These are phyloP conservation scores for Mythimna pallens DNA, from an alignment of 2,888 invertebrate species.

Conservation along the genomic window DNA sequence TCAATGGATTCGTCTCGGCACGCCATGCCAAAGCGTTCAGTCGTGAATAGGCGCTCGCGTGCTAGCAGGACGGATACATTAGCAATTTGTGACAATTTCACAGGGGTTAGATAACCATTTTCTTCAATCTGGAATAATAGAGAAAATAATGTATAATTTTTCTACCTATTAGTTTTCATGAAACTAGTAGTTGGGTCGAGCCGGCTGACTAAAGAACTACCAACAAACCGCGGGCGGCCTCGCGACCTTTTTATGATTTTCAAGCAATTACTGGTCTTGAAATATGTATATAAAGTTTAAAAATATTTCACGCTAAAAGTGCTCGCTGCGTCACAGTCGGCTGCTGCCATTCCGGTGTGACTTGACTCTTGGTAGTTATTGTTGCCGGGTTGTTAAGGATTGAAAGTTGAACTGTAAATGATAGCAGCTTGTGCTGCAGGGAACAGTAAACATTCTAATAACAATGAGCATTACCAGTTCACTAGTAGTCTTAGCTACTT, in stretches of 20 bases:
- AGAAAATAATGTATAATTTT: not conserved
- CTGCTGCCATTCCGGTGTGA: too few relatives aligned
- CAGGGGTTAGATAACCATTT: constrained; percentile 94
- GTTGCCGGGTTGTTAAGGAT: too few relatives aligned
- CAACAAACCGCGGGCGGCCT: too few relatives aligned
- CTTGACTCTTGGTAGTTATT: too few relatives aligned
- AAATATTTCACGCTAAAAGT: too few relatives aligned
- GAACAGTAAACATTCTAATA: not conserved
- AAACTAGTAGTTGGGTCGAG: too few relatives aligned
- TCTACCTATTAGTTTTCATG: not conserved
- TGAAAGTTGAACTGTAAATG: not conserved
- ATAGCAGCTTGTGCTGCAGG: not conserved
- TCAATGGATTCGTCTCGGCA: constrained; percentile 99
- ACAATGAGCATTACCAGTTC: constrained; percentile 87
- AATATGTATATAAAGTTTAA: too few relatives aligned
- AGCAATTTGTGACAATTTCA: constrained; percentile 95
- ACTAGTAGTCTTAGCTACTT: constrained; percentile 92
- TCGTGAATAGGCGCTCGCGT: constrained; percentile 96
- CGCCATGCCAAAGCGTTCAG: constrained; percentile 96
- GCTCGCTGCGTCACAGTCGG: too few relatives aligned
- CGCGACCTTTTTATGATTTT: too few relatives aligned
- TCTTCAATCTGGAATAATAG: constrained; percentile 91
- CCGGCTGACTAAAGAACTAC: too few relatives aligned
- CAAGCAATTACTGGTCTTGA: too few relatives aligned
- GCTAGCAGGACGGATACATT: constrained; percentile 97